Evolutionary conservation across 2,113 vertebrate genomes (phyloP).

Genomic region (Rynchops niger): DNA sequence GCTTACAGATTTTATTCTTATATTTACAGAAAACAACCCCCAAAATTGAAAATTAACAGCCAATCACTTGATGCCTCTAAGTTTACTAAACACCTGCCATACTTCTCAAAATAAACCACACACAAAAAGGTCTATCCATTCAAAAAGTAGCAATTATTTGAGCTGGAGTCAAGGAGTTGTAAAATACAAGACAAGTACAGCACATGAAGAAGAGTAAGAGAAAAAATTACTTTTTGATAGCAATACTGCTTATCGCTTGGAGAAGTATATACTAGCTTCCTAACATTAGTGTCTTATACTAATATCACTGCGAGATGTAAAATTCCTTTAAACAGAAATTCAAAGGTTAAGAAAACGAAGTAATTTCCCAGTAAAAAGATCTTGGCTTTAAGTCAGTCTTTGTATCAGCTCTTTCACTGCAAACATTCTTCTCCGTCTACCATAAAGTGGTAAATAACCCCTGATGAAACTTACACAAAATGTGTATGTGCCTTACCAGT

Average conservation of each 20-base stretch:
- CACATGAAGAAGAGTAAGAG: not conserved
- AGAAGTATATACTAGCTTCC: not conserved
- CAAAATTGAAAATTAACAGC: not conserved
- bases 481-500: not conserved
- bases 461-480: not conserved
- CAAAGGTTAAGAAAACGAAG: not conserved
- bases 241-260: not conserved
- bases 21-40: not conserved
- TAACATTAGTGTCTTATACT: not conserved
- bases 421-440: not conserved
- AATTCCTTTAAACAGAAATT: not conserved
- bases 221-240: not conserved
- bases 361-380: not conserved
- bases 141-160: not conserved
- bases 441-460: not conserved
- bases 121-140: not conserved
- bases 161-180: not conserved
- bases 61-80: not conserved
- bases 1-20: not conserved
- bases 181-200: not conserved
- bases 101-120: not conserved
- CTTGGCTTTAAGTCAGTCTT: not conserved
- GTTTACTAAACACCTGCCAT: not conserved
- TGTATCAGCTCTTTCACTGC: not conserved
- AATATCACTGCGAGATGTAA: fast-evolving